Evolutionary conservation across 2,888 invertebrate species (phyloP), one percentile per base, ranked within the genome.

Genomic region (Drosophila hawaiiensis): DNA sequence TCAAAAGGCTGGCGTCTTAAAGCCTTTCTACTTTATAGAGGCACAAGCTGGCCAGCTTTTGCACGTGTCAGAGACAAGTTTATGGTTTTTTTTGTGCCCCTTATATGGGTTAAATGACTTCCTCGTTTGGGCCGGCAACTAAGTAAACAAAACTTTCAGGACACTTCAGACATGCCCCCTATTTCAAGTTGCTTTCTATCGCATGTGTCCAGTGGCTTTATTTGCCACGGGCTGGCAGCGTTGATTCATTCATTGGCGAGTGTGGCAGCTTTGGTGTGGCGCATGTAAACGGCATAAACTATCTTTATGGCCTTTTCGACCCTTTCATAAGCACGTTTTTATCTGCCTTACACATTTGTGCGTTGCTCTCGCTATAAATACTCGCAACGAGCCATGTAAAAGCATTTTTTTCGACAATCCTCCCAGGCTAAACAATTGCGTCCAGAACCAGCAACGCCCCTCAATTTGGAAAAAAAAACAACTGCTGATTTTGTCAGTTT

Each of bases 301-400:
- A 88, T 84, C 83, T 85, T 77, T 83, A 77, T 85, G 85, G 47
- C 63, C 67, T 53, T 74, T 82, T 73, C 71, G 78, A 85, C 76
- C 83, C 78, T 85, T 85, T 85, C 82, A 88, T 80, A 85, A 85
- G 83, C 85, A 85, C 86, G 82, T 85, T 85, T 85, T 85, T 85
- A 85, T 85, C 89, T 78, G 84, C 75, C 78, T 85, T 78, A 80
- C 84, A 88, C 84, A 88, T 88, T 88, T 83, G 68, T 85, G 85
- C 73, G 75, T 82, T 70, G 49, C 35, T 25, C 29, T 68, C 12
- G 29, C 68, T 35, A 74, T 62, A 55, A 60, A 68, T 62, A 63
- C 10, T 12, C 16, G 7, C 62, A 73, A 58, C 43, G 52, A 33
- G 16, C 56, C 16, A 28, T 69, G 52, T 69, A 41, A 64, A 58